These are phyloP conservation scores for Ctenochaetus hawaiiensis DNA, from an alignment of 2,797 vertebrate genomes.

Conservation along the genomic window DNA sequence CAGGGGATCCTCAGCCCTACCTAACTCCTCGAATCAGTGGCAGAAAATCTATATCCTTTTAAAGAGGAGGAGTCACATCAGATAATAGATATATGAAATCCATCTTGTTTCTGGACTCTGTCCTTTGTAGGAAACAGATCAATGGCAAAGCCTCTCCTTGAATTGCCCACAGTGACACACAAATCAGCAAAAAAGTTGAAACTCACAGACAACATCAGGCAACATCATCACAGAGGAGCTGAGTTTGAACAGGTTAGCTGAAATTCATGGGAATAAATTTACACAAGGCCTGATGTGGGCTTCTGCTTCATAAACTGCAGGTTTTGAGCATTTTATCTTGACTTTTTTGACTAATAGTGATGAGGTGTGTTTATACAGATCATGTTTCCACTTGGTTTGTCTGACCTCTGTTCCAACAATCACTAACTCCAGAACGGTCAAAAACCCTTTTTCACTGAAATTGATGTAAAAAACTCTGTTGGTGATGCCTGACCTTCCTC, in stretches of 20 bases:
- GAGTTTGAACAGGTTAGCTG: background rate
- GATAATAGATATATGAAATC: slow-evolving; percentile 88
- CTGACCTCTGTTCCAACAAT: no score
- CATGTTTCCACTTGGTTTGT: no score
- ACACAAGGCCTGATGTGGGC: background rate
- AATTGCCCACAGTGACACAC: slow-evolving; percentile 76
- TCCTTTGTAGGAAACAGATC: slow-evolving; percentile 82
- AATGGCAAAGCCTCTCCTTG: slow-evolving; percentile 75
- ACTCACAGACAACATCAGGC: background rate
- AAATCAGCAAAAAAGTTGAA: slow-evolving; percentile 53
- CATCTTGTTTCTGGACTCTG: slow-evolving; percentile 84
- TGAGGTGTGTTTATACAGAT: no score
- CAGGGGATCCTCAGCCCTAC: slow-evolving; percentile 54
- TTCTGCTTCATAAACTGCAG: background rate
- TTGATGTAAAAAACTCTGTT: no score
- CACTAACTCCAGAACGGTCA: no score
- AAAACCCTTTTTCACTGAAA: no score
- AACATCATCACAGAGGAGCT: background rate
- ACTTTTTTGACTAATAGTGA: no score
- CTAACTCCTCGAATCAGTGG: slow-evolving; percentile 76
- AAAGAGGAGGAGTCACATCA: slow-evolving; percentile 83
- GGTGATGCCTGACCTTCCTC: no score
- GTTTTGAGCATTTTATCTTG: no score
- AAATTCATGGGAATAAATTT: background rate
- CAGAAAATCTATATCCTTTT: slow-evolving; percentile 87